Conservation (phyloP, 30 jellyfish, hydroid and myxozoan genomes). For the Mastigias papua region DNA sequence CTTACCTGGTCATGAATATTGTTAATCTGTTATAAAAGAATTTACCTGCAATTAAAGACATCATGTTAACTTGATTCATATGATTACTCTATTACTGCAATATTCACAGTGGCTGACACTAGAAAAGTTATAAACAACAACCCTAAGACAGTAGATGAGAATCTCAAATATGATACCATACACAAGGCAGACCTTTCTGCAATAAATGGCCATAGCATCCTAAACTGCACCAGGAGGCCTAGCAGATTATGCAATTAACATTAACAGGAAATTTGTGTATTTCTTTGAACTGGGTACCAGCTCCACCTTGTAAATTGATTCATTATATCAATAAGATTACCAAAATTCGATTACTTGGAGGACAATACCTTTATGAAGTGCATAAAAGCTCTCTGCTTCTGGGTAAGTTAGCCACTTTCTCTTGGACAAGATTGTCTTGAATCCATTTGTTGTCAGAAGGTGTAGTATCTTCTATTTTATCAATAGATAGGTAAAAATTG, state of each 20-base stretch:
- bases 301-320: too few species aligned
- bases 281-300: too few species aligned
- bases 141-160: too few species aligned
- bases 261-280: too few species aligned
- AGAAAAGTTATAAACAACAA: too few species aligned
- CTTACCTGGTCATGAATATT: slow-evolving; percentile 68
- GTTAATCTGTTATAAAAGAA: slow-evolving; percentile 56
- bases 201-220: too few species aligned
- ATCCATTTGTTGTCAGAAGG: slow-evolving; percentile 38
- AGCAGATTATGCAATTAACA: too few species aligned
- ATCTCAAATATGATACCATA: too few species aligned
- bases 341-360: not conserved
- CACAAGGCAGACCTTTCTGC: too few species aligned
- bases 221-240: too few species aligned
- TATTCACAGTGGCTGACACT: too few species aligned
- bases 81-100: not conserved
- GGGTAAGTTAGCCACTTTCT: slow-evolving; percentile 33
- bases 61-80: not conserved
- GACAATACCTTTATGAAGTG: slow-evolving; percentile 48
- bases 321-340: too few species aligned
- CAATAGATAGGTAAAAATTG: not conserved
- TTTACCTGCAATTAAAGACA: slow-evolving; percentile 17
- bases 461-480: slow-evolving; percentile 15
- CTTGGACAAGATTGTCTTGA: slow-evolving; percentile 30
- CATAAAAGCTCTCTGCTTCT: slow-evolving; percentile 47